phyloP scores from a whole-genome alignment of 2,888 invertebrate genomes.

The Hypomecis atomaria region DNA sequence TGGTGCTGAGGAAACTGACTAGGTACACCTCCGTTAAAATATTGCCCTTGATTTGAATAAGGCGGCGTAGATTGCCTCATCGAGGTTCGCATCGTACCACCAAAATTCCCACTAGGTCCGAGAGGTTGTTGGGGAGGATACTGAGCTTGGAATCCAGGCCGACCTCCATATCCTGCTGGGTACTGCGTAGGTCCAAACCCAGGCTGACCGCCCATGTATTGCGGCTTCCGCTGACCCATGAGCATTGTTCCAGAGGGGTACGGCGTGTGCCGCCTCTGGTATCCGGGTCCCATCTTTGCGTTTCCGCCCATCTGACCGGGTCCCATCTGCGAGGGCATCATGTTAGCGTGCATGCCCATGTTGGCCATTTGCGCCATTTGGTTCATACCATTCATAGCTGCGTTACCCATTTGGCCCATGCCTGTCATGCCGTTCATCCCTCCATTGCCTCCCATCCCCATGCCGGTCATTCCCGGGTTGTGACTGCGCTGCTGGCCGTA shows the following conservation, averaged over 20 bases:
- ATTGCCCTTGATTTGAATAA: slow-evolving; percentile 86
- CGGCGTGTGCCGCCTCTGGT: slow-evolving; percentile 92
- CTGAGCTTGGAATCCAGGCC: slow-evolving; percentile 86
- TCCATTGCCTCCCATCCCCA: slow-evolving; percentile 83
- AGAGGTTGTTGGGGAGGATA: slow-evolving; percentile 88
- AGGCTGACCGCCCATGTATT: slow-evolving; percentile 84
- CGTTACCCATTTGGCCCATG: slow-evolving; percentile 86
- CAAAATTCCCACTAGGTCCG: slow-evolving; percentile 85
- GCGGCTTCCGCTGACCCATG: slow-evolving; percentile 91
- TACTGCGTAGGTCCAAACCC: slow-evolving; percentile 82
- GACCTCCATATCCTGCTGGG: slow-evolving; percentile 77
- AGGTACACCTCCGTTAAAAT: slow-evolving; percentile 84
- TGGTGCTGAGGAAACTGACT: slow-evolving; percentile 82
- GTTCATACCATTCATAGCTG: slow-evolving; percentile 89
- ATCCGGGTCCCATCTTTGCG: slow-evolving; percentile 88
- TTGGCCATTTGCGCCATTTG: slow-evolving; percentile 91
- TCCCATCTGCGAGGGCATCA: slow-evolving; percentile 88
- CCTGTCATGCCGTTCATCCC: slow-evolving; percentile 86
- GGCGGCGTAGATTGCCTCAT: slow-evolving; percentile 89
- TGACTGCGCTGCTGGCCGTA: slow-evolving; percentile 85
- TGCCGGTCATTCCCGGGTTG: slow-evolving; percentile 82
- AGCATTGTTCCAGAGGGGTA: slow-evolving; percentile 95
- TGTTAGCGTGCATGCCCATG: slow-evolving; percentile 89
- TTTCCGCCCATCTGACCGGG: slow-evolving; percentile 88
- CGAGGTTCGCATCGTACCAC: slow-evolving; percentile 79